Percentiles rank a stretch among this genome's conserved stretches.
These are phyloP conservation scores for human DNA, from an alignment of 2,113 vertebrate genomes.

Conservation along the genomic window GRCh38 chr13:106177001-106177500, in stretches of 20 bases:
- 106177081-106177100: neutral
- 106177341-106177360: neutral
- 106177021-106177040: neutral
- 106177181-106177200: neutral
- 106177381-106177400: neutral
- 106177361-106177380: neutral
- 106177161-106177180: neutral
- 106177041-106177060: neutral
- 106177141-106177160: neutral
- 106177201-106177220: neutral
- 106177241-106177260: neutral
- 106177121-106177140: neutral
- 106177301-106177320: neutral
- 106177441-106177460: neutral
- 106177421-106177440: neutral
- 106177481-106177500: neutral
- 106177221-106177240: neutral
- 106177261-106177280: neutral
- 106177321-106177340: neutral
- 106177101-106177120: neutral
- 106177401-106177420: neutral
- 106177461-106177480: neutral
- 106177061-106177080: neutral
- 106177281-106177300: neutral
- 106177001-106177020: neutral